Conservation (phyloP, 2,113 vertebrate genomes). For the Ovibos moschatus region DNA sequence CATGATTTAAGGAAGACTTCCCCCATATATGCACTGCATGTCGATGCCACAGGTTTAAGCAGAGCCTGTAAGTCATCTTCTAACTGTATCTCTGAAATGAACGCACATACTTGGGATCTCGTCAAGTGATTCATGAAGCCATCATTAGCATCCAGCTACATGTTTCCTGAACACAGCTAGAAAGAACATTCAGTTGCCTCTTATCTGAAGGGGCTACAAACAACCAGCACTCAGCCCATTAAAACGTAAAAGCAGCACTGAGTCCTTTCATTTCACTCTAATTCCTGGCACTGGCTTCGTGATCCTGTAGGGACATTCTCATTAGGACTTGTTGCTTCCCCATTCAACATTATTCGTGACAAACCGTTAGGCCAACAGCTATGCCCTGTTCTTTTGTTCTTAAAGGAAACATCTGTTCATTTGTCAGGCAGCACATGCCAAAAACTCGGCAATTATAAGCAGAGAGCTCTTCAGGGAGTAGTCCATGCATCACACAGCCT, state of each 20-base stretch:
- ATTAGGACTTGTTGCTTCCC: conserved; percentile 53
- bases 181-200: neutral
- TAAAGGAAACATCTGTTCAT: conserved; percentile 71
- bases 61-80: neutral
- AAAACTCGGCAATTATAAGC: conserved; percentile 22
- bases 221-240: neutral
- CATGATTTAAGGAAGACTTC: neutral
- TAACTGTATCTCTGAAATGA: neutral
- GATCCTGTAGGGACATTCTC: conserved; percentile 21
- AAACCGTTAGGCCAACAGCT: conserved; percentile 39
- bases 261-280: neutral
- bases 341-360: conserved; percentile 5
- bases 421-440: conserved; percentile 34
- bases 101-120: neutral
- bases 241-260: neutral
- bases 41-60: neutral
- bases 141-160: neutral
- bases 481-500: neutral
- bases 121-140: neutral
- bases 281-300: neutral
- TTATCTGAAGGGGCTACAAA: neutral
- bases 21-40: neutral
- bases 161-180: neutral
- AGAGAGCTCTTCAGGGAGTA: conserved; percentile 9
- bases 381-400: conserved; percentile 57